Conservation (phyloP, 2,888 invertebrate species). For the Nymphalis c-album region DNA sequence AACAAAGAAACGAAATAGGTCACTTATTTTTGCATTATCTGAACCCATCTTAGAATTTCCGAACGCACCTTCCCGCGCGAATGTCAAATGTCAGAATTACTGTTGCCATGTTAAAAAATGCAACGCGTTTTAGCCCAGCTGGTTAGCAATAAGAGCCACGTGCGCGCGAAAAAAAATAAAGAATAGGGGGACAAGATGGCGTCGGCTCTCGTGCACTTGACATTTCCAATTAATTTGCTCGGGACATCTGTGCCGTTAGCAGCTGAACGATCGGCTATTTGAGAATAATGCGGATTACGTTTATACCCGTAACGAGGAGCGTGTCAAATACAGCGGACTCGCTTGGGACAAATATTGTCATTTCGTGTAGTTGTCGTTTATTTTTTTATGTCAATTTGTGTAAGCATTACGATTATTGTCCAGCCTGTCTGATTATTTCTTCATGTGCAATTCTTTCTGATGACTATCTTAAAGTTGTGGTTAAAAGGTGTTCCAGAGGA, state of each 20-base stretch:
- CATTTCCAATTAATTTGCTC: slow-evolving; percentile 81
- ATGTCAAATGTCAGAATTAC: slow-evolving; percentile 56
- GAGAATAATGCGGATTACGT: slow-evolving; percentile 69
- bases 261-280: slow-evolving; percentile 71
- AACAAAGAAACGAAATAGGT: slow-evolving; percentile 56
- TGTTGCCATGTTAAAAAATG: slow-evolving; percentile 50
- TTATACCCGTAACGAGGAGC: slow-evolving; percentile 51
- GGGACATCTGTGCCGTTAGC: slow-evolving; percentile 78
- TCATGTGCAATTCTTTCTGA: slow-evolving; percentile 8
- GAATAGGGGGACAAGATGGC: slow-evolving; percentile 71
- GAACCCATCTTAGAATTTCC: slow-evolving; percentile 54
- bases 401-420: slow-evolving; percentile 5
- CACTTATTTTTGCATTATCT: slow-evolving; percentile 63
- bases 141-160: slow-evolving; percentile 73
- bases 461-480: slow-evolving; percentile 10
- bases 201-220: slow-evolving; percentile 72
- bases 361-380: slow-evolving; percentile 32
- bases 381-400: slow-evolving; percentile 17
- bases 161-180: slow-evolving; percentile 71
- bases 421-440: slow-evolving; percentile 20
- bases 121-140: slow-evolving; percentile 66
- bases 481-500: slow-evolving; percentile 24
- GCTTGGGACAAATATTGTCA: slow-evolving; percentile 44
- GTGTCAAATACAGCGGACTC: slow-evolving; percentile 45
- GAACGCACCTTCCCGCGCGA: slow-evolving; percentile 42